Percentiles rank a stretch among this genome's conserved stretches.
Evolutionary conservation across 2,113 vertebrate genomes (phyloP).

Genomic region (Engraulis encrasicolus): DNA sequence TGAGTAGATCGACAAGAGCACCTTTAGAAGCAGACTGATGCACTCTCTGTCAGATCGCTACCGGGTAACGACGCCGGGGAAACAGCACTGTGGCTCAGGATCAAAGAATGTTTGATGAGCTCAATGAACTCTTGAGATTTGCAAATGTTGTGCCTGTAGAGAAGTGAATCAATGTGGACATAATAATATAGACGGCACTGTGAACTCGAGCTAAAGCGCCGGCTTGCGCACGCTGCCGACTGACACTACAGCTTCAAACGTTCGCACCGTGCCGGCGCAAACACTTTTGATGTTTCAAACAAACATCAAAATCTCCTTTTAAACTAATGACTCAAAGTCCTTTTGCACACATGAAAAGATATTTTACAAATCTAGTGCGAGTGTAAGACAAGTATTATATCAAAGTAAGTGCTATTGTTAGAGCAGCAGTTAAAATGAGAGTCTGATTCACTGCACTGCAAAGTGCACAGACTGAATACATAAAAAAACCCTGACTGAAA

Average conservation of each 20-base stretch:
- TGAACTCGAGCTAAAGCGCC: slow-evolving; percentile 10
- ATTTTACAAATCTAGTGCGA: neutral
- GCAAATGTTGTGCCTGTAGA: slow-evolving; percentile 52
- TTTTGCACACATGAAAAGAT: neutral
- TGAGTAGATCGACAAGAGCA: slow-evolving; percentile 21
- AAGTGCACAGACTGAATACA: neutral
- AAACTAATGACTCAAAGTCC: neutral
- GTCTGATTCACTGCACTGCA: neutral
- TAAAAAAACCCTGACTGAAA: neutral
- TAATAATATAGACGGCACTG: slow-evolving; percentile 42
- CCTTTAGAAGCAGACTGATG: neutral
- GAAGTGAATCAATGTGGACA: slow-evolving; percentile 68
- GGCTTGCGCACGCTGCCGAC: too few species aligned
- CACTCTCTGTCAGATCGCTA: neutral
- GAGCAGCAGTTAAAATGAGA: neutral
- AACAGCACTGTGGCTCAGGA: slow-evolving; percentile 29
- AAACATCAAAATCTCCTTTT: slow-evolving; percentile 40
- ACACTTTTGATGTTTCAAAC: neutral
- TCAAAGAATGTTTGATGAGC: slow-evolving; percentile 63
- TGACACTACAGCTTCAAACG: slow-evolving; percentile 36
- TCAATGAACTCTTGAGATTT: slow-evolving; percentile 68
- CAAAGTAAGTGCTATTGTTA: neutral
- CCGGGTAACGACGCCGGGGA: neutral
- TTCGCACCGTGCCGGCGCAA: slow-evolving; percentile 30
- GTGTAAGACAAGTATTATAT: neutral